Base-by-base conservation (phyloP, 2,888 invertebrate species). In the Agonopterix subpropinquella region DNA sequence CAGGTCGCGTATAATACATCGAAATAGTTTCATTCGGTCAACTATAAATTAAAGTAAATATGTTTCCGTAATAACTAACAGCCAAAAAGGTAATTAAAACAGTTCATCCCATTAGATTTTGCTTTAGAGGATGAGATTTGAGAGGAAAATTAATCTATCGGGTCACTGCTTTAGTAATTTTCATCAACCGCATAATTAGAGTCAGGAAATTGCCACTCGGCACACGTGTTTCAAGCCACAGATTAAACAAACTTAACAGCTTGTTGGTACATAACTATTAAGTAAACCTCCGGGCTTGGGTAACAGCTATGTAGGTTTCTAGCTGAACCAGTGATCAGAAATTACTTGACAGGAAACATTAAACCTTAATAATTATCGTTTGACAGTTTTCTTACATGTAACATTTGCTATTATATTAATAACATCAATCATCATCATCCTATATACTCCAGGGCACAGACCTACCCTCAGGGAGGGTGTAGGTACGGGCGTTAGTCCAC, bases 161-260 rank as follows among this genome's bases (percentile, higher is more conserved):
- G 71, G 70, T 69, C 73, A 70, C 70, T 65, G 64, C 57, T 62
- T 62, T 58, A 59, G 68, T 66, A 70, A 78, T 79, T 78, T 77
- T 77, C 81, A 78, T 80, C 77, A 70, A 63, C 74, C 74, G 67
- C 76, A 77, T 77, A 79, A 85, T 85, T 84, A 80, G 75, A 65
- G 68, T 58, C 59, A 71, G 83, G 80, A 83, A 81, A 86, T 84
- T 84, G 80, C 73, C 66, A 67, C 66, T 60, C 63, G 54, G 62
- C 67, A 61, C 59, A 65, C 66, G 64, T 61, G 55, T 54, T 48
- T 28, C 28, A 28, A 28, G 28, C 28, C 28, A 28, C 28, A 28
- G 52, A 43, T 36, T 50, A 50, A 41, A 52, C 46, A 37, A 39
- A 45, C 36, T 44, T 44, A 42, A 47, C 43, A 53, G 48, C 42